Conservation (phyloP, 2,113 vertebrate genomes). For the Natator depressus region DNA sequence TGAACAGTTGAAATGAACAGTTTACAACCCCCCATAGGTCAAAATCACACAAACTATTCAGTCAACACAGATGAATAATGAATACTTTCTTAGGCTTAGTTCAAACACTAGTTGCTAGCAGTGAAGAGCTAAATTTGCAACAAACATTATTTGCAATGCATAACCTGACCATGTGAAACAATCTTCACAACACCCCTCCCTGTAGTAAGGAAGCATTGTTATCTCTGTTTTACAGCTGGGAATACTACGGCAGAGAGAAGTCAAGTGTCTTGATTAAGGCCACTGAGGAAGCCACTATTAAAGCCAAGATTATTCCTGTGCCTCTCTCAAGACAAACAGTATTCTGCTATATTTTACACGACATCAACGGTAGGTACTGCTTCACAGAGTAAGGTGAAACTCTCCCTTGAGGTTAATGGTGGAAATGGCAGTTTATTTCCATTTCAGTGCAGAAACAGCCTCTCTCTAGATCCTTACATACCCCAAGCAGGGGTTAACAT, state of each 20-base stretch:
- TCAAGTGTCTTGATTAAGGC: neutral
- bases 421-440: neutral
- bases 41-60: neutral
- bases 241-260: neutral
- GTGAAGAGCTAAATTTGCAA: neutral
- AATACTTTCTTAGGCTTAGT: neutral
- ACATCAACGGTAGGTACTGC: neutral
- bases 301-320: accelerated
- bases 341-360: neutral
- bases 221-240: accelerated
- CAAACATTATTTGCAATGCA: constrained; percentile 1
- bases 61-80: neutral
- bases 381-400: neutral
- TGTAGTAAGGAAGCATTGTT: constrained; percentile 29
- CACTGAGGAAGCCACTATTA: accelerated
- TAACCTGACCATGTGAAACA: constrained; percentile 40
- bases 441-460: neutral
- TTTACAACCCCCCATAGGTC: neutral
- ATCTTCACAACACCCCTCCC: constrained; percentile 10
- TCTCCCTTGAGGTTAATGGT: neutral
- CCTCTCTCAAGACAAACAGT: neutral
- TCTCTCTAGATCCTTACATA: neutral
- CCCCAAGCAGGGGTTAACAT: neutral
- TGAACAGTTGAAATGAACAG: neutral
- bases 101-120: constrained; percentile 15